Percentiles rank a stretch among this genome's conserved stretches.
Conservation (phyloP, 1,140 invertebrate species). For the Oreohelix idahoensis region DNA sequence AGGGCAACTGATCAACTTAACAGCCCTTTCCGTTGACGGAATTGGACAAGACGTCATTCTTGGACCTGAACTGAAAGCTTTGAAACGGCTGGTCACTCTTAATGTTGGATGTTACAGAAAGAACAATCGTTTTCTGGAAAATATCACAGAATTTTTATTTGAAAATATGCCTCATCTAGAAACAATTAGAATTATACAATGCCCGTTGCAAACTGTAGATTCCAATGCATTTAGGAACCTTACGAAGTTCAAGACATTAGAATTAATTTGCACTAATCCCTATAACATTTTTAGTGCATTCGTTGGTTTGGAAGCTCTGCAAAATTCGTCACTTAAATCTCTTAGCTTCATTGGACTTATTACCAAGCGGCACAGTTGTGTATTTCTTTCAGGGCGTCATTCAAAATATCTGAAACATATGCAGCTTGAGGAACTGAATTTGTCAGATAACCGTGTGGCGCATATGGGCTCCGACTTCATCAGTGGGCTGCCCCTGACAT, state of each 20-base stretch:
- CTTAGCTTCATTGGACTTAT: background rate
- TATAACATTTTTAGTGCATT: background rate
- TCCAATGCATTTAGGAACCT: background rate
- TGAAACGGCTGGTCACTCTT: background rate
- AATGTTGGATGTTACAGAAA: background rate
- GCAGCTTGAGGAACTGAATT: background rate
- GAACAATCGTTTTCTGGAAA: background rate
- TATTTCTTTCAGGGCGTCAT: background rate
- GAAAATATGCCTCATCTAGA: background rate
- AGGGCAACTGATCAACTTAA: background rate
- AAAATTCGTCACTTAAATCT: background rate
- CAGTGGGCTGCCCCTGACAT: background rate
- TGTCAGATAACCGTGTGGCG: background rate
- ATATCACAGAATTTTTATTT: background rate
- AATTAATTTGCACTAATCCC: too few species aligned
- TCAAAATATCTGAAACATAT: background rate
- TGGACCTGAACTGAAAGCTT: background rate
- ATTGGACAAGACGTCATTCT: background rate
- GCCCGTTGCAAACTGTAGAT: background rate
- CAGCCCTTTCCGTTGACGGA: background rate
- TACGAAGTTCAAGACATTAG: background rate
- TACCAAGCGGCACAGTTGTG: background rate
- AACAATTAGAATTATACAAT: background rate
- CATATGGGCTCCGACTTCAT: background rate
- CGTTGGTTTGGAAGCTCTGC: background rate